Base-by-base conservation (phyloP, 2,888 invertebrate genomes). In the Hesperia comma region DNA sequence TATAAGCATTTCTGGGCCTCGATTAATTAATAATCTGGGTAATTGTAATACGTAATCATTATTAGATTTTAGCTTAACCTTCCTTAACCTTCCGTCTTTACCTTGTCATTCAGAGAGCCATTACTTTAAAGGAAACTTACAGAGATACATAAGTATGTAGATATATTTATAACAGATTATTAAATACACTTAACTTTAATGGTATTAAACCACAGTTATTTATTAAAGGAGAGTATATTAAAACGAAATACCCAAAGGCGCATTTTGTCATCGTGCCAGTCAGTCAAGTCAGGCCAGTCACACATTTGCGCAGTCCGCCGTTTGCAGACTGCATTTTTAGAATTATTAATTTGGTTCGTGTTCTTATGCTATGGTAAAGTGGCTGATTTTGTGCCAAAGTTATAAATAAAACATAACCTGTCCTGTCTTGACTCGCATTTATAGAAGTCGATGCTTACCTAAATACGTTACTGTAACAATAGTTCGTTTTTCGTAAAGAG, bases 281-380 rank as follows among this genome's bases (percentile, higher is more conserved):
- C 74, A 74, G 71, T 68, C 70, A 72, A 80, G 76, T 74, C 74
- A 74, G 71, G 67, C 70, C 71, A 80, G 81, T 77, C 79, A 79
- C 80, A 81, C 81, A 86, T 86, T 87, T 85, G 83, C 84, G 80
- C 79, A 77, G 72, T 67, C 72, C 76, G 76, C 77, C 81, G 79
- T 78, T 79, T 79, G 75, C 77, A 68, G 83, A 78, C 86, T 88
- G 88, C 90, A 91, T 91, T 88, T 90, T 90, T 88, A 87, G 90
- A 88, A 91, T 91, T 88, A 90, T 90, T 90, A 91, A 90, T 91
- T 90, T 88, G 79, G 83, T 76, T 77, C 82, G 79, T 89, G 87
- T 90, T 88, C 88, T 88, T 87, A 80, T 84, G 85, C 80, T 85
- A 85, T 86, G 86, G 85, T 85, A 86, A 90, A 85, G 85, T 85